Conservation (phyloP, 92 coral and sea anemone genomes). For the Pocillopora meandrina region DNA sequence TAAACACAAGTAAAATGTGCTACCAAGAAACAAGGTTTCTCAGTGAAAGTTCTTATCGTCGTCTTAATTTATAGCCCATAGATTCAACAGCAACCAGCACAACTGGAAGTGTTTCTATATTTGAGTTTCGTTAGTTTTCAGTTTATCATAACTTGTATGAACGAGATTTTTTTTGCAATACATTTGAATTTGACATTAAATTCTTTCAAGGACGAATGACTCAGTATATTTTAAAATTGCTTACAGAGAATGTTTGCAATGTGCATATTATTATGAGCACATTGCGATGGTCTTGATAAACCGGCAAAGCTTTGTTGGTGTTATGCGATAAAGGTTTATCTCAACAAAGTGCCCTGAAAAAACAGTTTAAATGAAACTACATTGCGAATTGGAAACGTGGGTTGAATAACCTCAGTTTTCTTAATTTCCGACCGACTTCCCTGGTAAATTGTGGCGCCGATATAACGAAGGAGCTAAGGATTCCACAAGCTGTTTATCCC, state of each 20-base stretch:
- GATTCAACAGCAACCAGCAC: neutral
- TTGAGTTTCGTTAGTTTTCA: neutral
- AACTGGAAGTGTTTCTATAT: neutral
- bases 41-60: neutral
- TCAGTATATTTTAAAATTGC: neutral
- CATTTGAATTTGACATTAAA: conserved; percentile 1
- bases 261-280: no score
- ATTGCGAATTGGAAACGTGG: no score
- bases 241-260: neutral
- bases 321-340: no score
- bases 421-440: no score
- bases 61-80: neutral
- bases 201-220: neutral
- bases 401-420: no score
- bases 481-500: no score
- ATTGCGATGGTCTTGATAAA: no score
- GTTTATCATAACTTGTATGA: neutral
- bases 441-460: no score
- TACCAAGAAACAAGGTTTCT: neutral
- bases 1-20: neutral
- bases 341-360: no score
- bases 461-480: no score
- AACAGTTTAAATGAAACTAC: no score
- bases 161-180: conserved; percentile 6
- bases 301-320: no score